Base-by-base conservation (phyloP, 2,113 vertebrate species). In the Zapornia atra region DNA sequence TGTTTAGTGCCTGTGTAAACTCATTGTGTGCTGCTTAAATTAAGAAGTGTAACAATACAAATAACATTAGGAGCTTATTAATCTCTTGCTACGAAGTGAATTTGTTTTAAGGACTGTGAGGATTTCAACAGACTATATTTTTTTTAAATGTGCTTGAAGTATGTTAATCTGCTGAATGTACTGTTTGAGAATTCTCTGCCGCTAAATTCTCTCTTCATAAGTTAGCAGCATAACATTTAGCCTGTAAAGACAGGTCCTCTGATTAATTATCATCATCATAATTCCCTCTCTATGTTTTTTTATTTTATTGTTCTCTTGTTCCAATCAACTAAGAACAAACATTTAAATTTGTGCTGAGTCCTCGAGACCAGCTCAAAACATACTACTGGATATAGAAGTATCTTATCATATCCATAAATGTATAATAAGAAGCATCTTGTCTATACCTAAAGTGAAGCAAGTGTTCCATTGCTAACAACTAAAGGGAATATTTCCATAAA, bases 1-100 rank as follows among this genome's bases (percentile, higher is more conserved):
- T 14, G 63, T 92, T 95, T 89, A 86, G 26, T 64, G 18, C 19
- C 24, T 90, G 21, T 94, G 78, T 89, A 94, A 95, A 94, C 68
- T 96, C 85, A 94, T n/a, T 46, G 78, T 61, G 36, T 21, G 42
- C 16, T 85, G 54, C 18, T 82, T 88, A 78, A 81, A 28, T 92
- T 92, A 95, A 88, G 68, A 93, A 91, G 21, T 78, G 16, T 83
- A 85, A 84, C 33, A 71, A 71, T 36, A 53, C 20, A 92, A 94
- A 70, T 59, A 79, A 22, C 15, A 25, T 50, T 91, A 82, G 36
- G n/a, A 25, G 77, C 3, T 40, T 79, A 38, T 21, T 60, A 36
- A 44, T n/a, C 42, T 78, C 34, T 48, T 50, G 2, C 50, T 57
- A 84, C 13, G 7, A 60, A 88, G 6, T 12, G 7, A 88, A 42